A percentile compares a stretch with the other conserved stretches of the same genome.
phyloP scores from a whole-genome alignment of 2,113 vertebrate species.

The Plestiodon gilberti region DNA sequence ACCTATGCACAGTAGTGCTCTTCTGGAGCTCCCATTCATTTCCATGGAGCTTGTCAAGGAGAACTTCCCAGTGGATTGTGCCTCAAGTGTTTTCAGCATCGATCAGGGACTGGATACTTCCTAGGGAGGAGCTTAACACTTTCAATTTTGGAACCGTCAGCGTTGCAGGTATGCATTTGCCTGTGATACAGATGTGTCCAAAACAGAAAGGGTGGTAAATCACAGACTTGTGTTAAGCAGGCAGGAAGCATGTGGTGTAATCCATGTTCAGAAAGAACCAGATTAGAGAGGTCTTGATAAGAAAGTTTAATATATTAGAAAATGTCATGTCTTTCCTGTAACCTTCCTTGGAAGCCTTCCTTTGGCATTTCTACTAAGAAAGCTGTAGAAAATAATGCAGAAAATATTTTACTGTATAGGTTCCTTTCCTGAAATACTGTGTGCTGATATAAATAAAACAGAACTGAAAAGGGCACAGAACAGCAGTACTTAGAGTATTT shows the following conservation, averaged over 20 bases:
- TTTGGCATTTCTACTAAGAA: not conserved
- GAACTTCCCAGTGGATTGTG: not conserved
- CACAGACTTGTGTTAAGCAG: not conserved
- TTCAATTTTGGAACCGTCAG: not conserved
- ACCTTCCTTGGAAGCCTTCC: not conserved
- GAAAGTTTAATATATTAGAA: not conserved
- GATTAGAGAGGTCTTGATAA: not conserved
- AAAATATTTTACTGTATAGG: not conserved
- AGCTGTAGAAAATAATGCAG: not conserved
- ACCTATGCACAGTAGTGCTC: not conserved
- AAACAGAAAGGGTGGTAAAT: constrained; percentile 1
- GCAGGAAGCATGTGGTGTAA: not conserved
- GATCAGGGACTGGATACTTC: not conserved
- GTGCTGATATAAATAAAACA: too few relatives aligned
- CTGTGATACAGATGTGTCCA: constrained; percentile 10
- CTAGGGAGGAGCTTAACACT: not conserved
- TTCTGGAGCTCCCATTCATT: not conserved
- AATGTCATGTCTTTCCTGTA: not conserved
- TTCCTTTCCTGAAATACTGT: not conserved
- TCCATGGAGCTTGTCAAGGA: not conserved
- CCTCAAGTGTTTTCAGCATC: not conserved
- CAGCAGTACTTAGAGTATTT: not conserved
- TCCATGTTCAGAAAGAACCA: not conserved
- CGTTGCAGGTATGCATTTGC: not conserved
- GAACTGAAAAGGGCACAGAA: not conserved